Evolutionary conservation across 1,140 invertebrate species (phyloP), one percentile per base, ranked within the genome.

Genomic region (Solen grandis): DNA sequence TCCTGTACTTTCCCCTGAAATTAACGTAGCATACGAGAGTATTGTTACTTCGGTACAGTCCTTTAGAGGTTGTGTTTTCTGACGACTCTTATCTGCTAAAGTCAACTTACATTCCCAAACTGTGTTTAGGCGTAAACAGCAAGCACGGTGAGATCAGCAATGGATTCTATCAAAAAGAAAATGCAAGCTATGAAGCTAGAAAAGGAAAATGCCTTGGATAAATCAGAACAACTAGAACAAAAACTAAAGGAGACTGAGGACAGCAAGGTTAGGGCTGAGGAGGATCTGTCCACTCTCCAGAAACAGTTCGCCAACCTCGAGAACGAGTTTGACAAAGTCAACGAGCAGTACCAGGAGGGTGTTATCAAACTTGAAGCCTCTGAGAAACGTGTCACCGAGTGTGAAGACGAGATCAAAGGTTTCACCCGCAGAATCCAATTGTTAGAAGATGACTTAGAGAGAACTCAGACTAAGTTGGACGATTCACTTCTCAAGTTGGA

Each of bases 91-190:
- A 70, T 81, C 75, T 77, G 59, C 73, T 63, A n/a, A 69, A 76
- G 77, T 81, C 82, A 76, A 74, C 85, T 79, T 77, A 55, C 83
- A 83, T 85, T 84, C 72, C 83, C 74, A 82, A 73, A 65, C 83
- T 83, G 70, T 57, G 82, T 66, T 75, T 77, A 72, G 57, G n/a
- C n/a, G n/a, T 55, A 63, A 60, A 84, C 75, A 66, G 73, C 68
- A 69, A 76, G 69, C 80, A 66, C 60, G 59, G 81, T 65, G 8
- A 75, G 72, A 76, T 57, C 78, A 85, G 94, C 93, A 93, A 99
- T 99, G 98, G 98, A 99, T 95, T 97, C 97, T 94, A 99, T 99
- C 95, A 99, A 99, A 96, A 99, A 99, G 96, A 99, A 99, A 95
- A 99, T 99, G 98, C 97, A 98, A 95, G 97, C 97, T 94, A 99